Evolutionary conservation across 1,140 invertebrate genomes (phyloP).

Genomic region (Hestina assimilis): DNA sequence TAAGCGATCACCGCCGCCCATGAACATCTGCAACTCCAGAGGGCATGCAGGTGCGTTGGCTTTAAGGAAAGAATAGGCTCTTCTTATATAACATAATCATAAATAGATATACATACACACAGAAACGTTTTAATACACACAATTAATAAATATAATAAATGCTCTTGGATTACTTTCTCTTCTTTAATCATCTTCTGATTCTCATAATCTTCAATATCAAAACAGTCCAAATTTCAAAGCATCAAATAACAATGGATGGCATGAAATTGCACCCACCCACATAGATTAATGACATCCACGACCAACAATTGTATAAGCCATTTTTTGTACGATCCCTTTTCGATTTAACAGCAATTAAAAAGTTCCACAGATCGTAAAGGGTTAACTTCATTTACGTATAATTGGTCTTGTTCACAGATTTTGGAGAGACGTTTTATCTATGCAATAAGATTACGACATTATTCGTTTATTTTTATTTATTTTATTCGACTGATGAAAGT

Average conservation of each 20-base stretch:
- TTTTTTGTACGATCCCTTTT: conserved; percentile 61
- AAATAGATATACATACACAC: too few species aligned
- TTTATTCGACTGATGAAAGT: too few species aligned
- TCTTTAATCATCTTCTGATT: too few species aligned
- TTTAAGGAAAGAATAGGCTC: too few species aligned
- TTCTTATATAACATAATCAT: too few species aligned
- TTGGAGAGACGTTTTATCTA: conserved; percentile 9
- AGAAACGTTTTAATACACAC: too few species aligned
- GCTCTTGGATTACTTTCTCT: too few species aligned
- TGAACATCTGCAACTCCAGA: too few species aligned
- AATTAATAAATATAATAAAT: too few species aligned
- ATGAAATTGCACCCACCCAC: conserved; percentile 63
- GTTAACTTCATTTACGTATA: conserved; percentile 67
- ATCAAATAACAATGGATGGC: conserved; percentile 34
- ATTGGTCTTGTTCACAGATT: conserved; percentile 51
- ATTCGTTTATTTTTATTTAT: not conserved
- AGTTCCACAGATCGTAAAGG: conserved; percentile 65
- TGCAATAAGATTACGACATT: conserved; percentile 11
- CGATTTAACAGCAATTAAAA: conserved; percentile 75
- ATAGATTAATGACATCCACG: conserved; percentile 61
- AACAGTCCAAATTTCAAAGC: conserved; percentile 22
- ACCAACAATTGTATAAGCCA: conserved; percentile 46
- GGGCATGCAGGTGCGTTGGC: too few species aligned
- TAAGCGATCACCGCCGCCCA: too few species aligned
- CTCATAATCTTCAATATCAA: conserved; percentile 1